Conservation (phyloP, 1,140 invertebrate species). For the Drosophila burlai region DNA sequence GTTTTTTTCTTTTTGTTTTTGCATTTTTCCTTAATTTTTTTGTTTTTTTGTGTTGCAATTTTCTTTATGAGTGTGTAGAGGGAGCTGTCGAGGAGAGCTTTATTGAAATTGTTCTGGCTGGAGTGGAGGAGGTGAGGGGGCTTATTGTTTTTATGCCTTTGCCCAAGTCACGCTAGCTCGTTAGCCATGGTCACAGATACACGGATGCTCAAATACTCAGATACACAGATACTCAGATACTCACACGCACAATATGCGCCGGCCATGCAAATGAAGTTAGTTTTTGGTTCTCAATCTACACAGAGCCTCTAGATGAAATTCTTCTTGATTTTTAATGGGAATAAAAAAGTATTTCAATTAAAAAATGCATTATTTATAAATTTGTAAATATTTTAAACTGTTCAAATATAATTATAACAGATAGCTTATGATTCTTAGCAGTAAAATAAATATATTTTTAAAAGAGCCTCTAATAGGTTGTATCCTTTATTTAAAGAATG, state of each 20-base stretch:
- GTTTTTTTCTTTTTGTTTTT: slow-evolving; percentile 15
- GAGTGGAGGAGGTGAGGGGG: not conserved
- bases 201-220: not conserved
- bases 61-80: slow-evolving; percentile 51
- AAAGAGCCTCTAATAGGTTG: no score
- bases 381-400: not conserved
- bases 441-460: no score
- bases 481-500: no score
- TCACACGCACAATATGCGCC: slow-evolving; percentile 53
- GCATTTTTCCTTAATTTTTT: slow-evolving; percentile 16
- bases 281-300: slow-evolving; percentile 58
- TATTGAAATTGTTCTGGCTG: slow-evolving; percentile 68
- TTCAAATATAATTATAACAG: not conserved
- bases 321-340: not conserved
- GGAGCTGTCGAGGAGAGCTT: slow-evolving; percentile 62
- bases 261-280: slow-evolving; percentile 77
- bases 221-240: slow-evolving; percentile 22
- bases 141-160: slow-evolving; percentile 71
- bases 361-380: not conserved
- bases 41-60: slow-evolving; percentile 38
- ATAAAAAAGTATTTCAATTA: not conserved
- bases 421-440: no score
- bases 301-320: not conserved
- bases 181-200: slow-evolving; percentile 59
- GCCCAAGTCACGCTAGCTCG: slow-evolving; percentile 62